A percentile compares a stretch with the other conserved stretches of the same genome.
Evolutionary conservation across 2,888 invertebrate species (phyloP).

Genomic region (Corbicula japonica): DNA sequence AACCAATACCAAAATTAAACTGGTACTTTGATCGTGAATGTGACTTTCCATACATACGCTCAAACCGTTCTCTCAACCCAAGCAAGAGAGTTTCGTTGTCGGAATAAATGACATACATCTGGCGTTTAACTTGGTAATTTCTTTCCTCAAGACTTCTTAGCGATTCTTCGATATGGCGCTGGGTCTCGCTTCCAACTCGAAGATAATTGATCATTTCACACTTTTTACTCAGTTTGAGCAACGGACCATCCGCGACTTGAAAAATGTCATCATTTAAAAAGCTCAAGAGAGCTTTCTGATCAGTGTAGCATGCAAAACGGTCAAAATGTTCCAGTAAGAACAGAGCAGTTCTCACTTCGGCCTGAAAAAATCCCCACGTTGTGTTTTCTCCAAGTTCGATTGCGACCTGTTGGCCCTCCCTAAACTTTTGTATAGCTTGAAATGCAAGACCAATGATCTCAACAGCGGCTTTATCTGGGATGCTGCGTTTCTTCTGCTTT

Average conservation of each 20-base stretch:
- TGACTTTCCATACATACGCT: constrained; percentile 27
- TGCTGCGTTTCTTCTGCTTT: constrained; percentile 36
- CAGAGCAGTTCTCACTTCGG: constrained; percentile 48
- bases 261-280: constrained; percentile 36
- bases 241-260: constrained; percentile 4
- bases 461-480: constrained; percentile 52
- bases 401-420: constrained; percentile 66
- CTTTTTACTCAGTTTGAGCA: constrained; percentile 1
- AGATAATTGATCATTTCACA: constrained; percentile 23
- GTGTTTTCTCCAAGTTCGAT: constrained; percentile 17
- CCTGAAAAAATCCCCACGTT: constrained; percentile 37
- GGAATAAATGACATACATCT: constrained; percentile 19
- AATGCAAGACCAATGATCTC: constrained; percentile 61
- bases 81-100: constrained; percentile 33
- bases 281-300: constrained; percentile 1
- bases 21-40: constrained; percentile 10
- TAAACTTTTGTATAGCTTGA: constrained; percentile 65
- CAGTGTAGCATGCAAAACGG: constrained; percentile 23
- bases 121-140: constrained; percentile 45
- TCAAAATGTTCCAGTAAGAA: constrained; percentile 46
- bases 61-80: constrained; percentile 29
- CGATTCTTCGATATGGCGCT: constrained; percentile 39
- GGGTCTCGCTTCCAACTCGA: constrained; percentile 22
- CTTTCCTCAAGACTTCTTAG: constrained; percentile 45
- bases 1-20: constrained; percentile 38